Base-by-base conservation (phyloP, 2,113 vertebrate species). In the Colossoma macropomum region DNA sequence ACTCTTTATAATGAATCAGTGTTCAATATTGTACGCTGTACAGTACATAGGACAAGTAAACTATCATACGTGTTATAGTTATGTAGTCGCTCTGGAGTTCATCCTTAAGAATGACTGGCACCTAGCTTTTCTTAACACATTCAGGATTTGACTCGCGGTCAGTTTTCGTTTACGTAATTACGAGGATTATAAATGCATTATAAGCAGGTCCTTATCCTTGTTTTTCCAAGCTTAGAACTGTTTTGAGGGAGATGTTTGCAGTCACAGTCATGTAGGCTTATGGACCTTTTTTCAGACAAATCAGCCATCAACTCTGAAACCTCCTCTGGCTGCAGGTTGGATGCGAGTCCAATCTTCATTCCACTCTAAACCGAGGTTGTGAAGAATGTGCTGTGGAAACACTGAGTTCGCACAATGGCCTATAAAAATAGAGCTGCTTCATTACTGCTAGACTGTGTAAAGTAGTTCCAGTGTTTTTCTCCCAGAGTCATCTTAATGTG, bases 401-500 rank as follows among this genome's bases (percentile, higher is more conserved):
- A 32, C 65, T 38, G 28, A 50, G 76, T 34, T 54, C 54, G 56
- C 66, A 72, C 50, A 32, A 45, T n/a, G 41, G 19, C 38, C 28
- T 23, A 56, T 69, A 75, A 52, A 80, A 68, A 84, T 3, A 45
- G 52, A 19, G 12, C 13, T 63, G 79, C 45, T 72, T 59, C 75
- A 27, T 73, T 30, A 34, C 32, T 65, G 50, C 52, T 32, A 41
- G 4, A 50, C 27, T 71, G 45, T 66, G 25, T 23, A 65, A 77
- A 85, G 66, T 25, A 52, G 48, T 21, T 45, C 12, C 77, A 56
- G 23, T 56, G 21, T 34, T 63, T 82, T 71, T 41, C 15, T 52
- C 19, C 81, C 73, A 62, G 68, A 38, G 77, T 75, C 86, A 86
- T 89, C 84, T 88, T 38, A 80, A 90, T 87, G 77, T 1, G 13